Percentiles rank a stretch among this genome's conserved stretches.
These are phyloP conservation scores for Scotopteryx bipunctaria DNA, from an alignment of 2,888 invertebrate species.

Conservation along the genomic window DNA sequence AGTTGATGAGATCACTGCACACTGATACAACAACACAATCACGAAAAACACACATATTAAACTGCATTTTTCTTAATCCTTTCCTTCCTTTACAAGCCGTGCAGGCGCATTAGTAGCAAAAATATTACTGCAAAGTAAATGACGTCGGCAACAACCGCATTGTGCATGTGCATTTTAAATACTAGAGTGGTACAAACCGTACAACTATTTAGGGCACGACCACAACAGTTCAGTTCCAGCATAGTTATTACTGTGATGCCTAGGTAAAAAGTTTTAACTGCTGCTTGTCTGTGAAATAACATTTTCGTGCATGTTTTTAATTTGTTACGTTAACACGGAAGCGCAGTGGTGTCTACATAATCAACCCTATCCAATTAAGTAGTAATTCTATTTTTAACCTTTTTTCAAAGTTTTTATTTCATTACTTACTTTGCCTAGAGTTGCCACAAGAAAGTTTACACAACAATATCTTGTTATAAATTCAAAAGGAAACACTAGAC, in stretches of 20 bases:
- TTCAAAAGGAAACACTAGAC: too few species aligned
- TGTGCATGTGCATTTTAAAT: slow-evolving; percentile 79
- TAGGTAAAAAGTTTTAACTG: slow-evolving; percentile 20
- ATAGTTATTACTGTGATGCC: slow-evolving; percentile 24
- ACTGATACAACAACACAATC: slow-evolving; percentile 51
- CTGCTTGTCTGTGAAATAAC: slow-evolving; percentile 19
- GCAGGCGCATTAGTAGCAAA: slow-evolving; percentile 78
- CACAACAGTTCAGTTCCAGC: slow-evolving; percentile 33
- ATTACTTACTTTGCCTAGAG: too few species aligned
- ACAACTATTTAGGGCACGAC: slow-evolving; percentile 67
- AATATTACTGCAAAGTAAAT: slow-evolving; percentile 81
- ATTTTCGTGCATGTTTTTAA: slow-evolving; percentile 13
- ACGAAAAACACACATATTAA: slow-evolving; percentile 58
- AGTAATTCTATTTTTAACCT: too few species aligned
- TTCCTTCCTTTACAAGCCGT: slow-evolving; percentile 67
- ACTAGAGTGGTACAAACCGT: slow-evolving; percentile 70
- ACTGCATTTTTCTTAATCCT: slow-evolving; percentile 75
- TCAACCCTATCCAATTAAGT: neutral
- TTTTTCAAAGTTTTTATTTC: too few species aligned
- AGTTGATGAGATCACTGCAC: slow-evolving; percentile 43
- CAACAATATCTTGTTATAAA: too few species aligned
- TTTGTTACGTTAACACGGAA: slow-evolving; percentile 11
- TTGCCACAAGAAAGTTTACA: too few species aligned
- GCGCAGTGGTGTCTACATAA: neutral
- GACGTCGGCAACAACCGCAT: slow-evolving; percentile 80